Percentiles rank a stretch among this genome's conserved stretches.
These are phyloP conservation scores for Oxyura jamaicensis DNA, from an alignment of 2,113 vertebrate species.

Conservation along the genomic window DNA sequence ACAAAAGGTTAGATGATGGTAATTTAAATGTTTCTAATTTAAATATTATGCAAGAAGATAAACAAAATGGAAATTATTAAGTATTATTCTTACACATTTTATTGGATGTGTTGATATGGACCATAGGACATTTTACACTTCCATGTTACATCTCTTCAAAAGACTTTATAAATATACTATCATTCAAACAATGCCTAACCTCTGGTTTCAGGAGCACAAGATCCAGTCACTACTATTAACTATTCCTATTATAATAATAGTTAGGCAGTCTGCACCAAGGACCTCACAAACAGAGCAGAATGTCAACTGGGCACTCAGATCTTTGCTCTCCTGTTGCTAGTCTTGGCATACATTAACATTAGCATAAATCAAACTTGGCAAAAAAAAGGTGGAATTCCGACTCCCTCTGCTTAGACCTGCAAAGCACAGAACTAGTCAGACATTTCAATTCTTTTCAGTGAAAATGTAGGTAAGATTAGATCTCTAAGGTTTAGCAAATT, in stretches of 20 bases:
- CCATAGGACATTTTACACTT: too few relatives aligned
- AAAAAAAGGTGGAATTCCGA: neutral
- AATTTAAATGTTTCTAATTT: too few relatives aligned
- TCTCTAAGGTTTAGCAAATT: neutral
- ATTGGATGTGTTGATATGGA: too few relatives aligned
- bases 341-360: neutral
- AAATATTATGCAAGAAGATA: too few relatives aligned
- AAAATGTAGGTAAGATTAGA: neutral
- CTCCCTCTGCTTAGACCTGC: neutral
- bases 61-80: too few relatives aligned
- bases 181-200: neutral
- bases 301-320: neutral
- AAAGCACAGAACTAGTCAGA: neutral
- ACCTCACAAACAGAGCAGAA: neutral
- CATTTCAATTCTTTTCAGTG: neutral
- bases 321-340: neutral
- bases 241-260: neutral
- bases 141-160: too few relatives aligned
- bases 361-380: neutral
- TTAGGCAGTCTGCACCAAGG: neutral
- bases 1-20: too few relatives aligned
- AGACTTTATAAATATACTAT: neutral
- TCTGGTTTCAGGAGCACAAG: neutral
- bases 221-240: neutral
- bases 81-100: too few relatives aligned